A percentile compares a stretch with the other conserved stretches of the same genome.
Conservation (phyloP, 2,113 vertebrate species). For the Megaleporinus macrocephalus region DNA sequence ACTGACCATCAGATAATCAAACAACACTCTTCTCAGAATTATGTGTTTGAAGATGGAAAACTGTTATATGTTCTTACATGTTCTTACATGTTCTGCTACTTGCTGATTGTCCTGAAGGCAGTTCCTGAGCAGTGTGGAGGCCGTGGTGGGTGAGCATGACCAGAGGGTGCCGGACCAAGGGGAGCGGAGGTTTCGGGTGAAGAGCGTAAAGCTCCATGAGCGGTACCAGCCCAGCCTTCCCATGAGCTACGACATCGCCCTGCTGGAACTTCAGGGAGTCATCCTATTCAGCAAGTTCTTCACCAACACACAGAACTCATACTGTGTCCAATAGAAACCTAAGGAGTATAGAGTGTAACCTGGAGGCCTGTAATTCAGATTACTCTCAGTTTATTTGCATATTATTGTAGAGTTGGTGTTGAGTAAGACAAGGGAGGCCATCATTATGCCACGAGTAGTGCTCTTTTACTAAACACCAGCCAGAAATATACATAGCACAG, state of each 20-base stretch:
- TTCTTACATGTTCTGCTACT: no score
- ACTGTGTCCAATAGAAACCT: not conserved
- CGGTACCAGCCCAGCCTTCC: constrained; percentile 76
- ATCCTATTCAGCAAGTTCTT: constrained; percentile 81
- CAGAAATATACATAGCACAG: no score
- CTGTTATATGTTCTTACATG: no score
- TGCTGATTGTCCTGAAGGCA: constrained; percentile 55
- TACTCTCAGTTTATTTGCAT: not conserved
- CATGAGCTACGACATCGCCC: constrained; percentile 84
- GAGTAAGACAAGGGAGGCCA: no score
- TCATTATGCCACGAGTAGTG: no score
- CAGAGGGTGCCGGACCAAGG: constrained; percentile 69
- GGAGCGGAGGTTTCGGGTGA: constrained; percentile 79
- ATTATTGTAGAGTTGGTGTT: no score
- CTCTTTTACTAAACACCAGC: no score
- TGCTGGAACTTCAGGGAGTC: constrained; percentile 78
- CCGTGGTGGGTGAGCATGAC: constrained; percentile 82
- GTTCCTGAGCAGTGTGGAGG: constrained; percentile 64
- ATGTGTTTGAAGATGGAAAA: no score
- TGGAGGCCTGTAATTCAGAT: not conserved
- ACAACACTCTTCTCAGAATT: no score
- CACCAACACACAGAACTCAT: not conserved
- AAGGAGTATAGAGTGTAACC: no score
- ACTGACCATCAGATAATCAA: no score
- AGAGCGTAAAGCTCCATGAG: constrained; percentile 80